These are phyloP conservation scores for Dasypus novemcinctus DNA, from an alignment of 2,113 vertebrate genomes.

Conservation along the genomic window DNA sequence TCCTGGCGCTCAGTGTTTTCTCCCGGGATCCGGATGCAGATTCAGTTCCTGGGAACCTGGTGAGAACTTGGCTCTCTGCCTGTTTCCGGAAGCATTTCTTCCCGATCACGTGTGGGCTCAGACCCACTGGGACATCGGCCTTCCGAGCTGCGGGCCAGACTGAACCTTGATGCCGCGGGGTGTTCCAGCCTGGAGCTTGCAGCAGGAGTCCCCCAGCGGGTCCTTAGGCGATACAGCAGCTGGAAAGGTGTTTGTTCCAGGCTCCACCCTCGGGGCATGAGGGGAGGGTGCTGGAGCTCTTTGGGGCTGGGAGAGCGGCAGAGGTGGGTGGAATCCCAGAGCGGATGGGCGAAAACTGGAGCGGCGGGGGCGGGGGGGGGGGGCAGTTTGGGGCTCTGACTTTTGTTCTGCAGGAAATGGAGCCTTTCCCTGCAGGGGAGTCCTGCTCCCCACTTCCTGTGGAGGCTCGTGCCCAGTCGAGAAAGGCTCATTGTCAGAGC, in stretches of 20 bases:
- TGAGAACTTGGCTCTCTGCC: not conserved
- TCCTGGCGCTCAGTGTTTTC: not conserved
- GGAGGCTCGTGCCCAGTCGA: not conserved
- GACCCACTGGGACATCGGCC: fast-evolving
- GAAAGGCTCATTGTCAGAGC: not conserved
- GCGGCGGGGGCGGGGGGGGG: too few relatives aligned
- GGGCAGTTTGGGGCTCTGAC: not conserved
- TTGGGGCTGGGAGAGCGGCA: not conserved
- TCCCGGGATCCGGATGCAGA: not conserved
- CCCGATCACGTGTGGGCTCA: too few relatives aligned
- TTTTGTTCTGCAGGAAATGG: not conserved
- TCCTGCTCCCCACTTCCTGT: not conserved
- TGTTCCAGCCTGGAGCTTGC: not conserved
- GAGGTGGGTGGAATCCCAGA: fast-evolving
- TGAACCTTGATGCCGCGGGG: too few relatives aligned
- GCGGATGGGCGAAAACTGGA: not conserved
- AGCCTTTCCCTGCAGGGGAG: not conserved
- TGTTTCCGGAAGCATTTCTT: not conserved
- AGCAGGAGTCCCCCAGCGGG: not conserved
- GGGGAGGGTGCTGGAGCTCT: too few relatives aligned
- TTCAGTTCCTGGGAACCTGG: not conserved
- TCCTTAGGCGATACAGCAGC: not conserved
- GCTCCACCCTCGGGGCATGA: not conserved
- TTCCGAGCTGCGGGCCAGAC: too few relatives aligned
- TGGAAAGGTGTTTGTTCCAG: not conserved